Percentiles rank a stretch among this genome's conserved stretches.
Evolutionary conservation across 2,797 vertebrate genomes (phyloP).

Genomic region (Artibeus lituratus): DNA sequence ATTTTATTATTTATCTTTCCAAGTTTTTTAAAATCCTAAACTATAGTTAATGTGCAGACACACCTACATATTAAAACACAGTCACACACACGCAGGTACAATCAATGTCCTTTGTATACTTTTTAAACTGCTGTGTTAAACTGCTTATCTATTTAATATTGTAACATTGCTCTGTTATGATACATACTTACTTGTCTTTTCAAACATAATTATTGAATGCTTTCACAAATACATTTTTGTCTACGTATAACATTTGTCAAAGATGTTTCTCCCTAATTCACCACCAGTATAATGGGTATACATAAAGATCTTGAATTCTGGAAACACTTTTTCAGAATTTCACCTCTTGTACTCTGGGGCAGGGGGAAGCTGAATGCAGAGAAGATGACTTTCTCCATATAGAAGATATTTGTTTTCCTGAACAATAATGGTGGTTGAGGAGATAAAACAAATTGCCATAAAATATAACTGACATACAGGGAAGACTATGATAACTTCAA

Average conservation of each 20-base stretch:
- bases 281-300: neutral
- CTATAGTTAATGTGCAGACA: neutral
- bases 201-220: neutral
- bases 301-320: neutral
- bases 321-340: neutral
- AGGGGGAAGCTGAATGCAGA: neutral
- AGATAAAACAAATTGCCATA: neutral
- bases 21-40: neutral
- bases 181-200: neutral
- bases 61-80: neutral
- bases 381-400: neutral
- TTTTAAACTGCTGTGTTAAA: neutral
- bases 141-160: neutral
- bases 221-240: neutral
- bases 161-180: neutral
- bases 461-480: neutral
- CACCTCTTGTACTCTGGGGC: accelerated
- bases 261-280: neutral
- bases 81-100: neutral
- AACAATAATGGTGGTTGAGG: neutral
- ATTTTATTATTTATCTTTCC: neutral
- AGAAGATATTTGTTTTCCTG: neutral
- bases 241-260: neutral
- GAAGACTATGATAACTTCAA: neutral
- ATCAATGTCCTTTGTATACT: neutral